phyloP scores from a whole-genome alignment of 2,888 invertebrate species.

The Andrena trimmerana region DNA sequence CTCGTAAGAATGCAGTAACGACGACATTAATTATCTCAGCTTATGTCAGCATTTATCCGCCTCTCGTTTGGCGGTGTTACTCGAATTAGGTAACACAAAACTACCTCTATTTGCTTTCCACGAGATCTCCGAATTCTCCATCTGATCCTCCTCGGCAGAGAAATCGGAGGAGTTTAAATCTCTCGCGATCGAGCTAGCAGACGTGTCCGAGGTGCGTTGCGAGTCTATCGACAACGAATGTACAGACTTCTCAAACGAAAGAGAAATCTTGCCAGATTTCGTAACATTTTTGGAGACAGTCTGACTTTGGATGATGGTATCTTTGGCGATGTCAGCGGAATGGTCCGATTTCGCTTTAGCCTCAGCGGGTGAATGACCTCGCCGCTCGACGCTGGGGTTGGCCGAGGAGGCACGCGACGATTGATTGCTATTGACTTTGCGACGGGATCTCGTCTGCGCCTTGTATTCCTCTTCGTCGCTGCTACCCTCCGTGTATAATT shows the following conservation, averaged over 20 bases:
- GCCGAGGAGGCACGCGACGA: conserved; percentile 13
- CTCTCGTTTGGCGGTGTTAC: conserved; percentile 33
- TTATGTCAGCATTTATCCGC: conserved; percentile 47
- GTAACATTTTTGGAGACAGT: neutral
- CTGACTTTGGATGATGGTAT: conserved; percentile 10
- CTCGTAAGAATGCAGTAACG: conserved; percentile 23
- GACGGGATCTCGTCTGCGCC: conserved; percentile 33
- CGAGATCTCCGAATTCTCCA: conserved; percentile 58
- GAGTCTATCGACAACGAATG: neutral
- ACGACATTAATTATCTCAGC: conserved; percentile 11
- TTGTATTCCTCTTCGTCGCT: conserved; percentile 83
- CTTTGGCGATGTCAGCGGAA: neutral
- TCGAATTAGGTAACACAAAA: conserved; percentile 39
- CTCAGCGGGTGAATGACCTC: conserved; percentile 9
- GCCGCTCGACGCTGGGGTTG: conserved; percentile 22
- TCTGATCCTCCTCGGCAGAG: conserved; percentile 20
- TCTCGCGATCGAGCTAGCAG: conserved; percentile 6
- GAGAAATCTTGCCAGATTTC: neutral
- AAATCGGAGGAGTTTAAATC: conserved; percentile 3
- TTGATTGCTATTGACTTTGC: conserved; percentile 37
- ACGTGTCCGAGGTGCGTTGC: neutral
- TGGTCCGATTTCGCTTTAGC: neutral
- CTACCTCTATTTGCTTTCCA: conserved; percentile 85
- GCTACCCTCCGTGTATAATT: conserved; percentile 85
- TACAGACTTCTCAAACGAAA: neutral